Percentiles rank a stretch among this genome's conserved stretches.
Conservation (phyloP, 2,888 invertebrate species). For the Caenorhabditis sinica region DNA sequence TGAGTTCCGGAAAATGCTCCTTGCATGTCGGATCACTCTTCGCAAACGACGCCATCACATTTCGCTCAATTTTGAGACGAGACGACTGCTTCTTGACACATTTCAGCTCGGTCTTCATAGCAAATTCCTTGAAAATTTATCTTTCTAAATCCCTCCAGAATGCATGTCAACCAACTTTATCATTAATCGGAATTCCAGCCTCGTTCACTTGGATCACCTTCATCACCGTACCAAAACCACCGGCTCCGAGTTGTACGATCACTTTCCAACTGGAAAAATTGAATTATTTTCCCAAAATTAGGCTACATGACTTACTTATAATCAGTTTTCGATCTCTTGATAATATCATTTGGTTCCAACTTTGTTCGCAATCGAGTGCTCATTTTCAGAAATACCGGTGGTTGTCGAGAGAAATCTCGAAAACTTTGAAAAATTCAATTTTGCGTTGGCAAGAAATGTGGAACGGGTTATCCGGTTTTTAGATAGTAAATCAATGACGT, state of each 20-base stretch:
- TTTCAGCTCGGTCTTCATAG: constrained; percentile 62
- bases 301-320: constrained; percentile 28
- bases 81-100: constrained; percentile 30
- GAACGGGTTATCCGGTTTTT: background rate
- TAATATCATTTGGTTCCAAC: constrained; percentile 53
- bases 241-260: constrained; percentile 53
- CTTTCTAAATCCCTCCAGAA: background rate
- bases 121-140: constrained; percentile 27
- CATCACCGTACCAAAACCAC: constrained; percentile 66
- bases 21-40: constrained; percentile 25
- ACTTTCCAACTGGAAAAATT: constrained; percentile 60
- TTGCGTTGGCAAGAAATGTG: background rate
- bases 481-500: background rate
- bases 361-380: constrained; percentile 31
- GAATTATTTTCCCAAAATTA: no score
- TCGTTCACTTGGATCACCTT: constrained; percentile 60
- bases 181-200: constrained; percentile 29
- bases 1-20: constrained; percentile 55
- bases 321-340: constrained; percentile 57
- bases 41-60: constrained; percentile 55
- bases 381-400: constrained; percentile 38
- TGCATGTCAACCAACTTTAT: constrained; percentile 12
- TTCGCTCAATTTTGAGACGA: constrained; percentile 63
- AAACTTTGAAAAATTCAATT: background rate
- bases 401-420: background rate